Evolutionary conservation across 2,797 vertebrate species (phyloP).

Genomic region (Halcyon leucocephala): DNA sequence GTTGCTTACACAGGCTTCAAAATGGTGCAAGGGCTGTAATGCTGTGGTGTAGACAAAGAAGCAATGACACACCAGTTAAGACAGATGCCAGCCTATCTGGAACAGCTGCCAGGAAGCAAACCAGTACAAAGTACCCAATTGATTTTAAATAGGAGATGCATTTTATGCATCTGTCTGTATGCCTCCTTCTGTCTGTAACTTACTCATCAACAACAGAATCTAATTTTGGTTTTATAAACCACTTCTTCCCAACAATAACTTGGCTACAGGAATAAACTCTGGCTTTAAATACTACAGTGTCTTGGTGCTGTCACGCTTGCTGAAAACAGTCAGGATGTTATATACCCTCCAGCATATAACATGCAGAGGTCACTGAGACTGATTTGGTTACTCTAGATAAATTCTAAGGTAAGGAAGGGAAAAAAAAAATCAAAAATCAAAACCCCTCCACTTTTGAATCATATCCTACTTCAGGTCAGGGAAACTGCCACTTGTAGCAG

Average conservation of each 20-base stretch:
- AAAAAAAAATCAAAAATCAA: background rate
- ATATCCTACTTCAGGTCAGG: background rate
- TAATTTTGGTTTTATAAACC: background rate
- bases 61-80: background rate
- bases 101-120: background rate
- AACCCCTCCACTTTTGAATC: background rate
- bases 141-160: background rate
- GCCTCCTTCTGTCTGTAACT: background rate
- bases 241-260: background rate
- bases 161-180: background rate
- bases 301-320: background rate
- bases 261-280: background rate
- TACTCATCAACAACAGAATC: background rate
- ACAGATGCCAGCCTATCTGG: background rate
- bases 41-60: background rate
- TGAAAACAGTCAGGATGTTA: background rate
- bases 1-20: background rate
- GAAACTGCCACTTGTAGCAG: background rate
- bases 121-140: background rate
- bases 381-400: background rate
- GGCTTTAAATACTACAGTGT: background rate
- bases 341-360: background rate
- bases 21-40: background rate
- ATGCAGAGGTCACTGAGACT: background rate
- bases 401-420: background rate